Conservation (phyloP, 2,113 vertebrate genomes). For the Genyomyrus donnyi region DNA sequence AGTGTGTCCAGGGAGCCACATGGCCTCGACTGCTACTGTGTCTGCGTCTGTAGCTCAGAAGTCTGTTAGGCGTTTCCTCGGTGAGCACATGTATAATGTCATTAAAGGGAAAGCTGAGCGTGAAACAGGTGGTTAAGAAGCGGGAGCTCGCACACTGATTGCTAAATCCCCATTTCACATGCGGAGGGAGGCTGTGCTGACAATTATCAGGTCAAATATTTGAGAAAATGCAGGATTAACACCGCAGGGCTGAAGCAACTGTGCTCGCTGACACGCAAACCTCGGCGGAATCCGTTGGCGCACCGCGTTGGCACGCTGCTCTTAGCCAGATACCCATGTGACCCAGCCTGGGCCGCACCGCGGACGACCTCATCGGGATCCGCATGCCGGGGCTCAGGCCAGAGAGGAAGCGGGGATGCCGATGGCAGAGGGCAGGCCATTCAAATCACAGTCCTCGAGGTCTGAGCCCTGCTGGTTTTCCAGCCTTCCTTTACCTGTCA, state of each 20-base stretch:
- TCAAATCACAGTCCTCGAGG: no score
- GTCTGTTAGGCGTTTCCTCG: neutral
- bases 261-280: neutral
- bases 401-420: neutral
- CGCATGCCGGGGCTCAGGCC: neutral
- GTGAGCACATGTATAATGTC: neutral
- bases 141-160: neutral
- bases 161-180: neutral
- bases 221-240: neutral
- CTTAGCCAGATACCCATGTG: neutral
- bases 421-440: neutral
- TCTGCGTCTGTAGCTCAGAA: neutral
- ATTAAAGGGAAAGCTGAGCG: neutral
- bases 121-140: neutral
- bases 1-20: neutral
- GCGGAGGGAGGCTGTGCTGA: neutral
- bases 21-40: neutral
- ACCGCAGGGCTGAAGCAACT: neutral
- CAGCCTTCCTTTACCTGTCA: no score
- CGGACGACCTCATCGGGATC: neutral
- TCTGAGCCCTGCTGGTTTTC: no score
- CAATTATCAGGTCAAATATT: conserved; percentile 10
- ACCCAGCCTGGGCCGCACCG: neutral
- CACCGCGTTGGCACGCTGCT: neutral
- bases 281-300: neutral